phyloP scores from a whole-genome alignment of 2,797 vertebrate species.

The Sebastes steindachneri region DNA sequence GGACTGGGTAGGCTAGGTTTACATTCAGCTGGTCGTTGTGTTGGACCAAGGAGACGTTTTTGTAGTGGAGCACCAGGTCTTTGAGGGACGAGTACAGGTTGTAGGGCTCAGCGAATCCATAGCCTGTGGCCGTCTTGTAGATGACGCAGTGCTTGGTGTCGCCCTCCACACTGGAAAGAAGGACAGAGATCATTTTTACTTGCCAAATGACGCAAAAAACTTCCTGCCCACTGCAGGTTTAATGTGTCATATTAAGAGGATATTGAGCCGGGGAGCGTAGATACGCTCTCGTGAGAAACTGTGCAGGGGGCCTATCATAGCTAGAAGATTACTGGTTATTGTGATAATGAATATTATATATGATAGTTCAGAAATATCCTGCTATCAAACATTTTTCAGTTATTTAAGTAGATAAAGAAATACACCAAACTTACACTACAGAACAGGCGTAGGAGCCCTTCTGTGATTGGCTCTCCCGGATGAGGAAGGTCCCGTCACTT shows the following conservation, averaged over 20 bases:
- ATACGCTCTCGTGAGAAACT: neutral
- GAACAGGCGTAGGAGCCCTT: conserved; percentile 95
- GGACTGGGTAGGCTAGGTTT: conserved; percentile 90
- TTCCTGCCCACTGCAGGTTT: rapidly evolving
- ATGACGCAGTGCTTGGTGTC: conserved; percentile 95
- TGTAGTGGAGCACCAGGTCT: conserved; percentile 95
- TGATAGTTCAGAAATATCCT: neutral
- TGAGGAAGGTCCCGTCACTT: conserved; percentile 92
- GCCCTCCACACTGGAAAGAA: conserved; percentile 86
- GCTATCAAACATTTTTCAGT: neutral
- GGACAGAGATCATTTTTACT: neutral
- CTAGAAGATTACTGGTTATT: neutral
- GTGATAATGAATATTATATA: neutral
- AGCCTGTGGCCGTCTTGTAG: conserved; percentile 91
- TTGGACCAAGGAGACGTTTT: conserved; percentile 92
- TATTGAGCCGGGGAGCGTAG: too few relatives aligned
- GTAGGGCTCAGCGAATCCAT: conserved; percentile 94
- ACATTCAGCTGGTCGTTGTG: conserved; percentile 95
- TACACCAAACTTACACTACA: conserved; percentile 87
- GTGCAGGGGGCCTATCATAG: neutral
- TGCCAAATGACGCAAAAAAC: rapidly evolving
- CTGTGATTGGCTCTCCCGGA: conserved; percentile 93
- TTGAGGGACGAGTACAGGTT: conserved; percentile 93
- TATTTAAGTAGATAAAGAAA: neutral
- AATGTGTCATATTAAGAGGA: too few relatives aligned